phyloP scores from a whole-genome alignment of 2,888 invertebrate species.

The Phragmatobia fuliginosa region DNA sequence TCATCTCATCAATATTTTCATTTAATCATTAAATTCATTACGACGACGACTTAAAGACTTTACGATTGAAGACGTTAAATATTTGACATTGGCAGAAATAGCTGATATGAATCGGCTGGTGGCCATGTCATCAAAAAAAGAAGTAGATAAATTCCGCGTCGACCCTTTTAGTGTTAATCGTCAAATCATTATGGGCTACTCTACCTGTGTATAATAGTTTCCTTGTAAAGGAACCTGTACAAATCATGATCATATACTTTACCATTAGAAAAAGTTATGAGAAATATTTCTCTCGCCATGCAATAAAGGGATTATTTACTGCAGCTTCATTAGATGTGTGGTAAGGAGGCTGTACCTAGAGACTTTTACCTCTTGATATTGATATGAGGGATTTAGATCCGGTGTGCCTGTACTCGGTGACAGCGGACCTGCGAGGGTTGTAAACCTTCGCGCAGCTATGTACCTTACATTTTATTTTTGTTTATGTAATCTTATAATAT shows the following conservation, averaged over 20 bases:
- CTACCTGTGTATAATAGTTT: background rate
- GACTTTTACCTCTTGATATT: slow-evolving; percentile 6
- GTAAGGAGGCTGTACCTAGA: background rate
- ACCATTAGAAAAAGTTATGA: background rate
- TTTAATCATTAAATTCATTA: too few relatives aligned
- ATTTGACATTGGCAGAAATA: too few relatives aligned
- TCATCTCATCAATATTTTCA: too few relatives aligned
- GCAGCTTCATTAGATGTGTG: background rate
- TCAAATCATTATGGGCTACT: background rate
- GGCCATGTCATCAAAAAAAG: too few relatives aligned
- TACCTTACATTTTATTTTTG: slow-evolving; percentile 22
- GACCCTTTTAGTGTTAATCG: background rate
- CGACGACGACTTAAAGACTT: too few relatives aligned
- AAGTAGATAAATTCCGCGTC: background rate
- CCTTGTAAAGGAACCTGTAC: background rate
- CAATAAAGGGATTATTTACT: background rate
- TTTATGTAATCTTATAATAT: slow-evolving; percentile 13
- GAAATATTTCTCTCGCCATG: background rate
- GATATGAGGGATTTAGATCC: background rate
- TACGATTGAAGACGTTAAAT: too few relatives aligned
- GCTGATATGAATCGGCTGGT: too few relatives aligned
- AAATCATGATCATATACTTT: background rate
- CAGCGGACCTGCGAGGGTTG: background rate
- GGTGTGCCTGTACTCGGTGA: slow-evolving; percentile 2
- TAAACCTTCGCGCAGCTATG: slow-evolving; percentile 9